A percentile compares a stretch with the other conserved stretches of the same genome.
phyloP scores from a whole-genome alignment of 2,888 invertebrate species.

The Exephanes ischioxanthus region DNA sequence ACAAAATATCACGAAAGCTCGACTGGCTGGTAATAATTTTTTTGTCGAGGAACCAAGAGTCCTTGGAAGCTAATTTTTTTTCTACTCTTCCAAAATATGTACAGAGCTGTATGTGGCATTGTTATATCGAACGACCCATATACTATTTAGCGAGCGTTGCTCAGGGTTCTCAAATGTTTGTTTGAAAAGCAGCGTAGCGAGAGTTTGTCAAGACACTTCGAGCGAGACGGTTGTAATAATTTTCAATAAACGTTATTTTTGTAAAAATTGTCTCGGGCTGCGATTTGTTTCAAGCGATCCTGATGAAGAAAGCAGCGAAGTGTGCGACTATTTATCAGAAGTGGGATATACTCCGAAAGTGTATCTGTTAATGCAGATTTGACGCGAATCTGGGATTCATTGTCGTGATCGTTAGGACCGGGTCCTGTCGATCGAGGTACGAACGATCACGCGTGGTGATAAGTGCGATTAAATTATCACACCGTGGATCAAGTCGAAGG shows the following conservation, averaged over 20 bases:
- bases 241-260: not conserved
- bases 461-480: not conserved
- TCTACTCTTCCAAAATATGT: no score
- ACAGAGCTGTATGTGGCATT: no score
- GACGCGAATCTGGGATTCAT: constrained; percentile 36
- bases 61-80: no score
- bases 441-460: not conserved
- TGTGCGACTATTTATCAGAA: constrained; percentile 48
- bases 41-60: no score
- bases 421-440: constrained; percentile 1
- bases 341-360: constrained; percentile 43
- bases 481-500: not conserved
- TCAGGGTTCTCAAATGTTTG: not conserved
- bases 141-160: not conserved
- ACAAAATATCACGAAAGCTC: no score
- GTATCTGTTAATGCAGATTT: constrained; percentile 1
- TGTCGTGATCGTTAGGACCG: not conserved
- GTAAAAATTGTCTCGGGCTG: not conserved
- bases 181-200: not conserved
- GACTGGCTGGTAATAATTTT: no score
- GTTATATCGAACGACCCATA: not conserved
- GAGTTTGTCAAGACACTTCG: not conserved
- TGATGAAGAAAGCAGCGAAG: constrained; percentile 1
- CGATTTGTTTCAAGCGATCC: not conserved
- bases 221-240: not conserved